These are phyloP conservation scores for Phrynocephalus guinanensis DNA, from an alignment of 2,797 vertebrate genomes.

Conservation along the genomic window DNA sequence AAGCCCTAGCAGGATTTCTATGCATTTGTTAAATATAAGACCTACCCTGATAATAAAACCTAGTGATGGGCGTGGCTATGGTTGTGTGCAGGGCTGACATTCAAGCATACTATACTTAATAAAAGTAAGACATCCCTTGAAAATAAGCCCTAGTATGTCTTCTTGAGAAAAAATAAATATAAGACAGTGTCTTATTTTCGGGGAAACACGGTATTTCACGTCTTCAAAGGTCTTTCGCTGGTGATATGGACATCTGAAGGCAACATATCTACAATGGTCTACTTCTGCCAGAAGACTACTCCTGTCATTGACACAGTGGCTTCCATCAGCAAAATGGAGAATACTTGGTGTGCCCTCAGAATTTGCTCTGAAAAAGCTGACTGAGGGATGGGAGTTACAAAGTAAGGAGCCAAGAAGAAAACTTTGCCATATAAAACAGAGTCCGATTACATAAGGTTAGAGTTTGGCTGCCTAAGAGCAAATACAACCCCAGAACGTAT, in stretches of 20 bases:
- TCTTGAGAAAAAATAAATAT: no score
- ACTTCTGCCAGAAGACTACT: neutral
- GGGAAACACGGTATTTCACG: no score
- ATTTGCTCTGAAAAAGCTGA: neutral
- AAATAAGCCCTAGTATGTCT: no score
- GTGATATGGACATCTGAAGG: neutral
- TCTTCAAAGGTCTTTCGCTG: neutral
- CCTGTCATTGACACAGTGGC: neutral
- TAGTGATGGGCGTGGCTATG: no score
- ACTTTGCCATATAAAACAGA: neutral
- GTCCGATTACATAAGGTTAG: neutral
- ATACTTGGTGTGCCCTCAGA: neutral
- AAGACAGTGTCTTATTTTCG: no score
- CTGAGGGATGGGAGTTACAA: neutral
- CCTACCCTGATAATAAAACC: no score
- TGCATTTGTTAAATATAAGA: no score
- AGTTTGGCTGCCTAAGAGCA: neutral
- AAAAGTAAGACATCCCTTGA: no score
- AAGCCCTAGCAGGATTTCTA: no score
- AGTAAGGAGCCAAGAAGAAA: neutral
- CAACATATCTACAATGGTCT: no score
- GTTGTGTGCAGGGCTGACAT: no score
- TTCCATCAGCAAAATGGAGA: neutral
- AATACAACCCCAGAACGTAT: neutral
- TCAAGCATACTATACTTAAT: no score